These are phyloP conservation scores for Pipistrellus pygmaeus DNA, from an alignment of 2,797 vertebrate species.

Conservation along the genomic window DNA sequence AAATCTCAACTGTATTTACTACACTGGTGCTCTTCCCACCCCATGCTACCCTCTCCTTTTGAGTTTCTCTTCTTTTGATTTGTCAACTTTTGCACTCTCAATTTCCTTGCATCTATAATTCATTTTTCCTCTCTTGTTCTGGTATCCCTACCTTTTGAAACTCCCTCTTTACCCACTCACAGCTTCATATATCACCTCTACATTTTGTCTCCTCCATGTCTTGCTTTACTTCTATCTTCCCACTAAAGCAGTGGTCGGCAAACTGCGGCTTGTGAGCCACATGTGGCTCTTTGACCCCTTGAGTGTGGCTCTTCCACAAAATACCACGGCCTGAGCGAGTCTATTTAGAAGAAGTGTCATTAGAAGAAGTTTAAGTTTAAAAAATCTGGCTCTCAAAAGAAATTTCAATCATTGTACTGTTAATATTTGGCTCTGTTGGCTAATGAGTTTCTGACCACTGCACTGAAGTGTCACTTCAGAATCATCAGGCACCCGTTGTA, in stretches of 20 bases:
- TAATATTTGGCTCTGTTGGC: too few species aligned
- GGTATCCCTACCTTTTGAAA: not conserved
- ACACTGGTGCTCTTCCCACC: rapidly evolving
- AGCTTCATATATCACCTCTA: not conserved
- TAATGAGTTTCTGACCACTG: too few species aligned
- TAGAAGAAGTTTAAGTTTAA: too few species aligned
- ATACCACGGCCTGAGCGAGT: too few species aligned
- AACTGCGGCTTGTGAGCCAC: too few species aligned
- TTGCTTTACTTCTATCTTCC: not conserved
- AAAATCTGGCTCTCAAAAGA: too few species aligned
- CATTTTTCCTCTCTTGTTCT: not conserved
- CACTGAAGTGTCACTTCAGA: not conserved
- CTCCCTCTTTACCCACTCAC: not conserved
- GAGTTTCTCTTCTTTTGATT: not conserved
- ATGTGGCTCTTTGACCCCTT: too few species aligned
- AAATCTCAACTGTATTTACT: not conserved
- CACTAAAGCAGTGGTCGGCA: not conserved
- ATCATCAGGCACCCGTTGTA: not conserved
- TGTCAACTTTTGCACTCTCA: not conserved
- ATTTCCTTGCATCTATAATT: not conserved
- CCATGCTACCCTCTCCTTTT: too few species aligned
- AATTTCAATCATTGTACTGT: too few species aligned
- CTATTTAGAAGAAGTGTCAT: too few species aligned
- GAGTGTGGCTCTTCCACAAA: too few species aligned
- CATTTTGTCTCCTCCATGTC: not conserved